Evolutionary conservation across 2,888 invertebrate species (phyloP).

Genomic region (Morpho deidamia): DNA sequence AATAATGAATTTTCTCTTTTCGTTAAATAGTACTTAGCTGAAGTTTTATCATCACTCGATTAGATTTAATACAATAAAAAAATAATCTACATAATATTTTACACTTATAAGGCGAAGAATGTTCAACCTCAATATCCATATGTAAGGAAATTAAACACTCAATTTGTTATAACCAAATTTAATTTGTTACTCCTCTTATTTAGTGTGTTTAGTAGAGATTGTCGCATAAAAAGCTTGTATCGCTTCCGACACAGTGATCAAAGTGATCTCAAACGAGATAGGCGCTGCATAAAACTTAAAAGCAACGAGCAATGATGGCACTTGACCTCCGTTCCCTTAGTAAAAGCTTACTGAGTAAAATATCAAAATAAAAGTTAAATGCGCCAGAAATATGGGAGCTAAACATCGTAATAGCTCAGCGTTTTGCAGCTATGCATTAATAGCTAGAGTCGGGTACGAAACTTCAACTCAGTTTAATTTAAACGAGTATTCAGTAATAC

Average conservation of each 20-base stretch:
- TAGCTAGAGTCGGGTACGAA: slow-evolving; percentile 26
- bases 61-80: too few relatives aligned
- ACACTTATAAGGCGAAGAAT: too few relatives aligned
- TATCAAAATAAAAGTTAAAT: slow-evolving; percentile 5
- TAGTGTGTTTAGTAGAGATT: too few relatives aligned
- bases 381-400: slow-evolving; percentile 5
- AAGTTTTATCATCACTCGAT: too few relatives aligned
- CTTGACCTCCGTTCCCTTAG: slow-evolving; percentile 9
- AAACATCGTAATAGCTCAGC: slow-evolving; percentile 12
- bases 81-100: too few relatives aligned
- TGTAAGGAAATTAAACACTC: too few relatives aligned
- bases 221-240: too few relatives aligned
- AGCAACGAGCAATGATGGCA: slow-evolving; percentile 1
- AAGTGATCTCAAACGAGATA: slow-evolving; percentile 11
- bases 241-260: not conserved
- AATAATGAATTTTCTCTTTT: too few relatives aligned
- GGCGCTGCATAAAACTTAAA: slow-evolving; percentile 14
- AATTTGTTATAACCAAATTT: too few relatives aligned
- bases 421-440: slow-evolving; percentile 25
- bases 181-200: too few relatives aligned
- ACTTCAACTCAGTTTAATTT: slow-evolving; percentile 23
- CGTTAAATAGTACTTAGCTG: too few relatives aligned
- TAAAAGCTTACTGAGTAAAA: slow-evolving; percentile 9
- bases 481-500: slow-evolving; percentile 15
- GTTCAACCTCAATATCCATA: too few relatives aligned